Evolutionary conservation across 2,113 vertebrate species (phyloP).

Genomic region (Motacilla tschutschensis): DNA sequence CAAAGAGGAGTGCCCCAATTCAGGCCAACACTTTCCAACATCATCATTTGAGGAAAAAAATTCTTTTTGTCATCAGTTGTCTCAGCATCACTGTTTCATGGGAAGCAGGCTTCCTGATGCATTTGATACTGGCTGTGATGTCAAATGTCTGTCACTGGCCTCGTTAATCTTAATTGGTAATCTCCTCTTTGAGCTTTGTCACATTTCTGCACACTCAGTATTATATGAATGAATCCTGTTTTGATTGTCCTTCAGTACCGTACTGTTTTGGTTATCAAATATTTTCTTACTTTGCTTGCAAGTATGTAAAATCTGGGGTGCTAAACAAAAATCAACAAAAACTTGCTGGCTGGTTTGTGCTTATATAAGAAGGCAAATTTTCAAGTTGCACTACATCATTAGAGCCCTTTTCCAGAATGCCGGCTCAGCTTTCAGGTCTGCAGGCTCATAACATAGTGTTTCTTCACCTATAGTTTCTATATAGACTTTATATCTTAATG

Average conservation of each 20-base stretch:
- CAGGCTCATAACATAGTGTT: not conserved
- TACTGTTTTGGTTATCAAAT: not conserved
- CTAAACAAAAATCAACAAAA: not conserved
- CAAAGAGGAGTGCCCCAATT: slow-evolving; percentile 76
- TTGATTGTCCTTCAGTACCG: not conserved
- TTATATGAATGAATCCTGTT: not conserved
- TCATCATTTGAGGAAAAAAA: slow-evolving; percentile 72
- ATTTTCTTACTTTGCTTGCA: not conserved
- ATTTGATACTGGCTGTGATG: slow-evolving; percentile 26
- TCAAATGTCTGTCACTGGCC: not conserved
- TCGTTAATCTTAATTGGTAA: slow-evolving; percentile 13
- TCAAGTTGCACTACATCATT: not conserved
- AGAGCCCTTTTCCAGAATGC: not conserved
- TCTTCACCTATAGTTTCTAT: not conserved
- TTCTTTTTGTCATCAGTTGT: slow-evolving; percentile 59
- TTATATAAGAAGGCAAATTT: not conserved
- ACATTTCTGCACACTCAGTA: not conserved
- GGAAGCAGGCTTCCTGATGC: slow-evolving; percentile 38
- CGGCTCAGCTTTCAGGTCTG: not conserved
- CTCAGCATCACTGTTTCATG: slow-evolving; percentile 6
- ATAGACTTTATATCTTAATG: not conserved
- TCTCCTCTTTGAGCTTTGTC: not conserved
- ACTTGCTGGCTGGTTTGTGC: not conserved
- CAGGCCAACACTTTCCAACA: slow-evolving; percentile 72
- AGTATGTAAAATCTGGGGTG: not conserved